Percentiles rank a stretch among this genome's conserved stretches.
Conservation (phyloP, 2,888 invertebrate species). For the Mimas tiliae region DNA sequence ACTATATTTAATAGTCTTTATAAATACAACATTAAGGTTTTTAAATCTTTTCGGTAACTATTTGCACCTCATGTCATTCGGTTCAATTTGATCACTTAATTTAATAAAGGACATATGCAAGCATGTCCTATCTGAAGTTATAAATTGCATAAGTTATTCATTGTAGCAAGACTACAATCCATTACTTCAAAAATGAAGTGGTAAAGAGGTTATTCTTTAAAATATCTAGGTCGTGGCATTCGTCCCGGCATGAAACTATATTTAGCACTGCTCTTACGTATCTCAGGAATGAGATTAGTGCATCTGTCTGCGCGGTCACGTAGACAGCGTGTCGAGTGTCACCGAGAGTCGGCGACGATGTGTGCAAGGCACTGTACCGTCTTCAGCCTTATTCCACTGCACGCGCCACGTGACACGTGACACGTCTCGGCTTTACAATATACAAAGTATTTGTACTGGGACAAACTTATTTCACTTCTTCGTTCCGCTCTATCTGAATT, state of each 20-base stretch:
- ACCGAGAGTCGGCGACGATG: slow-evolving; percentile 46
- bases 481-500: not conserved
- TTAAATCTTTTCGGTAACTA: not conserved
- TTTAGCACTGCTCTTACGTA: slow-evolving; percentile 49
- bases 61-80: not conserved
- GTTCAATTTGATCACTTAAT: not conserved
- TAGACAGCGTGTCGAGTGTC: slow-evolving; percentile 71
- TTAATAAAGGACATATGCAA: no score
- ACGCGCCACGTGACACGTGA: slow-evolving; percentile 50
- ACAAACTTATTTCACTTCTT: slow-evolving; percentile 14
- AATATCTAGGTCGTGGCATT: slow-evolving; percentile 24
- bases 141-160: not conserved
- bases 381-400: slow-evolving; percentile 63
- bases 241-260: slow-evolving; percentile 37
- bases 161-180: not conserved
- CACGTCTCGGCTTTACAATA: slow-evolving; percentile 28
- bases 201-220: not conserved
- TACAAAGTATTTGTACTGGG: slow-evolving; percentile 16
- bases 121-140: not conserved
- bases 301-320: slow-evolving; percentile 78
- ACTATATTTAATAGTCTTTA: slow-evolving; percentile 21
- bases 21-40: not conserved
- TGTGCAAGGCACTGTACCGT: slow-evolving; percentile 37
- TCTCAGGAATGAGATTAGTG: slow-evolving; percentile 67
- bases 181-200: not conserved